phyloP scores from a whole-genome alignment of 2,797 vertebrate species.

The Myotis vivesi region DNA sequence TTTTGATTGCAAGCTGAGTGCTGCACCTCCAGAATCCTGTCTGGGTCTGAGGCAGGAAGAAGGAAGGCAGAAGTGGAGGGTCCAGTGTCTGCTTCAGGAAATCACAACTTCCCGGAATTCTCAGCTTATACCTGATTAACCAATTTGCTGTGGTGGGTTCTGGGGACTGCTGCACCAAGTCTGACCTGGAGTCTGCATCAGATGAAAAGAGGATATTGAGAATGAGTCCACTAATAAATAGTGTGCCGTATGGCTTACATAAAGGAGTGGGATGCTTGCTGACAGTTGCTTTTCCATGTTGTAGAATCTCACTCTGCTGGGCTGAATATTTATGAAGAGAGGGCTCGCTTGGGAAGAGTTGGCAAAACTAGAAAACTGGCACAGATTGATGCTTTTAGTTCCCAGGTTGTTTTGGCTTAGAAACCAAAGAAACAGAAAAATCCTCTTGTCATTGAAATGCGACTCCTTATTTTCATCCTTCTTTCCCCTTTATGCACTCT shows the following conservation, averaged over 20 bases:
- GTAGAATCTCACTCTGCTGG: background rate
- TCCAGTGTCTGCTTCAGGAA: background rate
- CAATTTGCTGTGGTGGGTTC: background rate
- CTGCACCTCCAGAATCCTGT: background rate
- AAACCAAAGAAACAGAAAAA: slow-evolving; percentile 47
- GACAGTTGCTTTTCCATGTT: background rate
- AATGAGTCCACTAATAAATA: background rate
- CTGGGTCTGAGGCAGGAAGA: background rate
- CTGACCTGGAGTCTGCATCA: background rate
- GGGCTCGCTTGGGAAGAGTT: background rate
- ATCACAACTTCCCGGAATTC: background rate
- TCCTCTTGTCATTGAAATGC: background rate
- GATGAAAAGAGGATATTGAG: background rate
- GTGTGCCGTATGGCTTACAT: background rate
- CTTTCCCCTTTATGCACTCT: background rate
- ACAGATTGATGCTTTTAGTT: background rate
- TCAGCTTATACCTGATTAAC: background rate
- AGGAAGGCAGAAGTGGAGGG: background rate
- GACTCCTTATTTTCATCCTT: slow-evolving; percentile 11
- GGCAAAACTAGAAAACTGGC: slow-evolving; percentile 15
- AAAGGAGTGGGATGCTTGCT: background rate
- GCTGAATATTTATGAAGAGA: background rate
- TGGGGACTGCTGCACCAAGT: background rate
- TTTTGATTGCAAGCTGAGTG: background rate
- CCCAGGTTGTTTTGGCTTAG: background rate